A percentile compares a stretch with the other conserved stretches of the same genome.
phyloP scores from a whole-genome alignment of 2,113 vertebrate species.

The Channa maculata region DNA sequence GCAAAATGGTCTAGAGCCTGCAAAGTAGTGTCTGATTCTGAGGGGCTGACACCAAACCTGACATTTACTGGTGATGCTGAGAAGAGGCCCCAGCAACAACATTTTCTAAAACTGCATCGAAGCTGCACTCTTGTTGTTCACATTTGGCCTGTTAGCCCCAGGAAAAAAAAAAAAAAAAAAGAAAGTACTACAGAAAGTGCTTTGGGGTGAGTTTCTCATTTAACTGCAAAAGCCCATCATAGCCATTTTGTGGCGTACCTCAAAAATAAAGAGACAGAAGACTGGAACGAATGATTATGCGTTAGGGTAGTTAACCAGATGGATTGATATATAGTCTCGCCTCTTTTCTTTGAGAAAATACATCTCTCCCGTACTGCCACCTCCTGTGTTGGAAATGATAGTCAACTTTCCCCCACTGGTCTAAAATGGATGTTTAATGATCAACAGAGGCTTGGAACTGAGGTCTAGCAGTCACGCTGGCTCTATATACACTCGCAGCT shows the following conservation, averaged over 20 bases:
- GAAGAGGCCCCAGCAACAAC: background rate
- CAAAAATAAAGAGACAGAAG: conserved; percentile 69
- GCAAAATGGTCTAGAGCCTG: conserved; percentile 51
- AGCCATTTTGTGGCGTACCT: conserved; percentile 56
- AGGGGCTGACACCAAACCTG: conserved; percentile 53
- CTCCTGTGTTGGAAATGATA: conserved; percentile 77
- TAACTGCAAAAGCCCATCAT: conserved; percentile 42
- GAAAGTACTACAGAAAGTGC: conserved; percentile 55
- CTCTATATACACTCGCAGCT: conserved; percentile 45
- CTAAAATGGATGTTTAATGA: conserved; percentile 83
- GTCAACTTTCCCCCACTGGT: conserved; percentile 81
- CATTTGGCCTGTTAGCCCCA: conserved; percentile 31
- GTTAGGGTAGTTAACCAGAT: conserved; percentile 63
- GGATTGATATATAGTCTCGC: conserved; percentile 53
- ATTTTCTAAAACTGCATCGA: background rate
- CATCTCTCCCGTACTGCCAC: conserved; percentile 51
- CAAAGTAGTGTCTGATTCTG: conserved; percentile 41
- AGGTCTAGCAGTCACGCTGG: conserved; percentile 63
- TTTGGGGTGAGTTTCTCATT: conserved; percentile 53
- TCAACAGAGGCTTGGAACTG: conserved; percentile 71
- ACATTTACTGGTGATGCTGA: conserved; percentile 34
- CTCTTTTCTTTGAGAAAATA: conserved; percentile 37
- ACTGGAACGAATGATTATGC: conserved; percentile 68
- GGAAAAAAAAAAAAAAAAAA: conserved; percentile 7
- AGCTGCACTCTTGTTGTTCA: conserved; percentile 14